Evolutionary conservation across 2,113 vertebrate genomes (phyloP).

Genomic region (Oriolus oriolus): DNA sequence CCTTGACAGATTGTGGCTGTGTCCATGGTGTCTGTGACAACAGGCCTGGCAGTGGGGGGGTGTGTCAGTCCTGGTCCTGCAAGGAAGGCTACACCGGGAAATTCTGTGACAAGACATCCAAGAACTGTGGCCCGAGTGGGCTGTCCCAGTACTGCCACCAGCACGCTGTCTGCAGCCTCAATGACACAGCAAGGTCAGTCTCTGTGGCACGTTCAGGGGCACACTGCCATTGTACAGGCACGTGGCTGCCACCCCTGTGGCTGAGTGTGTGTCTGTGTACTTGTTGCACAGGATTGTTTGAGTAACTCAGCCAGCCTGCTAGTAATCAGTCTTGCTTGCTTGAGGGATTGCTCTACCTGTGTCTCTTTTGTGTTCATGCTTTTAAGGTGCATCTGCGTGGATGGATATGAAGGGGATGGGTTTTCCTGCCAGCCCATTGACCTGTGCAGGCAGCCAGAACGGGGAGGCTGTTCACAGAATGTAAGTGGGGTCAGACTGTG

Average conservation of each 20-base stretch:
- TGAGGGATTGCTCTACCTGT: not conserved
- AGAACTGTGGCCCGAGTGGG: slow-evolving; percentile 69
- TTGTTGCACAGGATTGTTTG: not conserved
- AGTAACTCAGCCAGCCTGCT: not conserved
- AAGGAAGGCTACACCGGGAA: slow-evolving; percentile 79
- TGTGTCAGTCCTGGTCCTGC: slow-evolving; percentile 85
- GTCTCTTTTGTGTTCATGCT: not conserved
- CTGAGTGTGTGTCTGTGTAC: not conserved
- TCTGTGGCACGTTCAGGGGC: not conserved
- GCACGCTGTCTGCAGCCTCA: slow-evolving; percentile 76
- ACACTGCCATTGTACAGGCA: not conserved
- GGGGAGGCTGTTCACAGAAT: slow-evolving; percentile 83
- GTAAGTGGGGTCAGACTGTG: slow-evolving; percentile 70
- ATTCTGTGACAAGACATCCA: slow-evolving; percentile 78
- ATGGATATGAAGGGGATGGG: slow-evolving; percentile 85
- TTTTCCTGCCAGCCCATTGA: slow-evolving; percentile 82
- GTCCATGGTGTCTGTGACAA: slow-evolving; percentile 94
- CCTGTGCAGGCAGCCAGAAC: slow-evolving; percentile 75
- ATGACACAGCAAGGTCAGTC: slow-evolving; percentile 62
- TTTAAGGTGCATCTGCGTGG: slow-evolving; percentile 72
- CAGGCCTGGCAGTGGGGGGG: slow-evolving; percentile 82
- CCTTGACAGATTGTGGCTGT: slow-evolving; percentile 83
- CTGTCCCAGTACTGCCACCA: slow-evolving; percentile 80
- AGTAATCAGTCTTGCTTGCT: not conserved
- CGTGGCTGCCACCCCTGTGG: not conserved